A percentile compares a stretch with the other conserved stretches of the same genome.
Evolutionary conservation across 2,113 vertebrate genomes (phyloP).

Genomic region (Microcebus griseorufus): DNA sequence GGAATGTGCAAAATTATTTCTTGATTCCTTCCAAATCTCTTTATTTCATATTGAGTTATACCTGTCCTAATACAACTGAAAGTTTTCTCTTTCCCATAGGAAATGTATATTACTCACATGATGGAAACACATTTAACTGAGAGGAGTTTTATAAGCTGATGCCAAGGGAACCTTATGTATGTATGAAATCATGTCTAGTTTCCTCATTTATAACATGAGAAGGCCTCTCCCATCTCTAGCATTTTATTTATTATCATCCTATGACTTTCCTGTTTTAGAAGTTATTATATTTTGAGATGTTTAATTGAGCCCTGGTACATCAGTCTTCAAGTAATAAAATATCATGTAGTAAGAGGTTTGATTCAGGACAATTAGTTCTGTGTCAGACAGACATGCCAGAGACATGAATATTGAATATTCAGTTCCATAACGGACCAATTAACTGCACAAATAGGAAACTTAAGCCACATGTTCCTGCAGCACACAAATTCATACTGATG

Average conservation of each 20-base stretch:
- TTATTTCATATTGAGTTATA: background rate
- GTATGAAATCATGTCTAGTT: background rate
- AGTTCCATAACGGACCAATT: background rate
- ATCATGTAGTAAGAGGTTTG: background rate
- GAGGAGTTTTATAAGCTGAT: background rate
- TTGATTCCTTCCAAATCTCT: background rate
- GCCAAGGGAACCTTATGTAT: background rate
- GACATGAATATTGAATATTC: background rate
- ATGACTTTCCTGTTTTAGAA: background rate
- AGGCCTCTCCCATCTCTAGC: background rate
- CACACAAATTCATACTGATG: background rate
- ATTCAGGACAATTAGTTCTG: slow-evolving; percentile 18
- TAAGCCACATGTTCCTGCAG: background rate
- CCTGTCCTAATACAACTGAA: background rate
- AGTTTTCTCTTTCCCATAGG: slow-evolving; percentile 1
- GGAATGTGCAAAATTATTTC: background rate
- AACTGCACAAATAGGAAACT: background rate
- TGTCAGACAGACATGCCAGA: background rate
- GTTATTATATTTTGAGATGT: background rate
- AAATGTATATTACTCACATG: background rate
- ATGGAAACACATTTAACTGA: background rate
- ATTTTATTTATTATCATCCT: background rate
- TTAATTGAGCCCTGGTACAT: background rate
- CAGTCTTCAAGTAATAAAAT: background rate
- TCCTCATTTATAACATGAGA: background rate